Evolutionary conservation across 2,888 invertebrate species (phyloP).

Genomic region (Hyppa rectilinea): DNA sequence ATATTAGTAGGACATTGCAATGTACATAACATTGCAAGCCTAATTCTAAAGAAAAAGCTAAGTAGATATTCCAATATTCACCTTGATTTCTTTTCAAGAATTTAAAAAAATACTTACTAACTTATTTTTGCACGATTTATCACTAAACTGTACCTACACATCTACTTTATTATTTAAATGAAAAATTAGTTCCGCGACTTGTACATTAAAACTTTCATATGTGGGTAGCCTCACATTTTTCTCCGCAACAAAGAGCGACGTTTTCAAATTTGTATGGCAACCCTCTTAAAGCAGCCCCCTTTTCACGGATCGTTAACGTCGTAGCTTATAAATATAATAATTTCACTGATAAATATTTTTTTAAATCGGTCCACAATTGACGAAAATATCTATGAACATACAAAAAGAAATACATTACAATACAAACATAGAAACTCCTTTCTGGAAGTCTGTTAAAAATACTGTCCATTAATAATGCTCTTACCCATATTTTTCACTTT

Average conservation of each 20-base stretch:
- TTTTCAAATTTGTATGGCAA: constrained; percentile 29
- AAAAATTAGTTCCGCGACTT: constrained; percentile 36
- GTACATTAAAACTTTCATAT: constrained; percentile 44
- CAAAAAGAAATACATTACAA: too few relatives aligned
- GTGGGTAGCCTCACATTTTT: constrained; percentile 30
- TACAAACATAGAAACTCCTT: too few relatives aligned
- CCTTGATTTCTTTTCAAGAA: neutral
- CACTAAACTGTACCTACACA: neutral
- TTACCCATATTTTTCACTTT: neutral
- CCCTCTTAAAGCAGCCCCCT: constrained; percentile 14
- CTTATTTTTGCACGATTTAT: neutral
- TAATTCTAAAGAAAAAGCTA: neutral
- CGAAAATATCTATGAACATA: too few relatives aligned
- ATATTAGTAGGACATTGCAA: too few relatives aligned
- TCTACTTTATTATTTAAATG: constrained; percentile 9
- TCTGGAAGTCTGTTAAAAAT: too few relatives aligned
- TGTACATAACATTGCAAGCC: neutral
- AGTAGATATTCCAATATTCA: neutral
- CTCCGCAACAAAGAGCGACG: constrained; percentile 20
- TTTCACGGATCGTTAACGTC: constrained; percentile 12
- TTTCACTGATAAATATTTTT: too few relatives aligned
- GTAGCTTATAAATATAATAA: too few relatives aligned
- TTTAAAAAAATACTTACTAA: neutral
- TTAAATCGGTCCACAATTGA: too few relatives aligned
- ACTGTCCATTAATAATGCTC: neutral